Evolutionary conservation across 2,797 vertebrate genomes (phyloP).

Genomic region (Muscicapa comitata): DNA sequence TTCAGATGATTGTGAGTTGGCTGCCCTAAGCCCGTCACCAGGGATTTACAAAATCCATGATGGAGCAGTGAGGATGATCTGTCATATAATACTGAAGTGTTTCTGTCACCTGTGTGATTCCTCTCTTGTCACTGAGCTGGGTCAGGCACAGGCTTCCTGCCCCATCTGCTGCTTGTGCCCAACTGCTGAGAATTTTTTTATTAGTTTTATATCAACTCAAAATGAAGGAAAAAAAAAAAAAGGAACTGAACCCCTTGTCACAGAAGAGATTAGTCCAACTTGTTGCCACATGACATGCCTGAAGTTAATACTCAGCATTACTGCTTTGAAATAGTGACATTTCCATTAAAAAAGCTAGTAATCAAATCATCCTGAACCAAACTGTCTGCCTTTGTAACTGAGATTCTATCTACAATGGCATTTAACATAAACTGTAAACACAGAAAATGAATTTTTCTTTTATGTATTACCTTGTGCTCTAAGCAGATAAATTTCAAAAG

Average conservation of each 20-base stretch:
- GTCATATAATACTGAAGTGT: not conserved
- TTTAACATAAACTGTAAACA: slow-evolving; percentile 53
- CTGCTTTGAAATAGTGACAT: slow-evolving; percentile 49
- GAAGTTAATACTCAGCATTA: slow-evolving; percentile 2
- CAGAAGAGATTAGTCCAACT: slow-evolving; percentile 10
- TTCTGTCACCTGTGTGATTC: not conserved
- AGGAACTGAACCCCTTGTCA: not conserved
- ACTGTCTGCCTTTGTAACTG: not conserved
- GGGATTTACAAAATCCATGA: not conserved
- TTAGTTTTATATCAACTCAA: not conserved
- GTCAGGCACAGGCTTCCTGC: not conserved
- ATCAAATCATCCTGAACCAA: slow-evolving; percentile 39
- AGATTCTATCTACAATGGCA: slow-evolving; percentile 44
- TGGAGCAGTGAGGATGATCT: not conserved
- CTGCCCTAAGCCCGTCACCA: not conserved
- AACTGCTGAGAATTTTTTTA: not conserved
- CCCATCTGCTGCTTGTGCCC: not conserved
- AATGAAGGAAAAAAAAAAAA: not conserved
- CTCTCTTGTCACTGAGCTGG: not conserved
- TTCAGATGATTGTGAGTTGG: not conserved
- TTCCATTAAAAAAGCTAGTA: slow-evolving; percentile 36
- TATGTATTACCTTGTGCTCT: slow-evolving; percentile 20
- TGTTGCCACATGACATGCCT: slow-evolving; percentile 4
- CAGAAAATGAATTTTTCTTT: slow-evolving; percentile 35
- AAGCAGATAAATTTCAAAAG: slow-evolving; percentile 58